These are phyloP conservation scores for Ricordea florida DNA, from an alignment of 92 coral and sea anemone species.

Conservation along the genomic window DNA sequence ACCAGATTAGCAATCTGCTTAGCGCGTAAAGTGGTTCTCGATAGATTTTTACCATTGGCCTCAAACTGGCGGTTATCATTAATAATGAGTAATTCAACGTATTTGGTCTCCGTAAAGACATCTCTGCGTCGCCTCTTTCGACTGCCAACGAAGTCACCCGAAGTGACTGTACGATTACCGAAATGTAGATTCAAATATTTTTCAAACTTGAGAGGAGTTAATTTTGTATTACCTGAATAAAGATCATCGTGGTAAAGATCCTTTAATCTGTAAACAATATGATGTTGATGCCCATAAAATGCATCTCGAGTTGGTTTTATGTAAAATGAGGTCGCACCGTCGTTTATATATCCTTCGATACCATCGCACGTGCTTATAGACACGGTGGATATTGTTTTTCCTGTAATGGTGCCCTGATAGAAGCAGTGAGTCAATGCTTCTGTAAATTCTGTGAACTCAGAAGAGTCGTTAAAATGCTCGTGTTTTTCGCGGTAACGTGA, in stretches of 20 bases:
- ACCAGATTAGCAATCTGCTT: conserved; percentile 61
- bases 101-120: conserved; percentile 24
- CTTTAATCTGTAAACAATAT: conserved; percentile 10
- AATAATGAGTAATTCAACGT: conserved; percentile 25
- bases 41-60: conserved; percentile 27
- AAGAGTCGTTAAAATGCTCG: not conserved
- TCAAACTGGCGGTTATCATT: conserved; percentile 39
- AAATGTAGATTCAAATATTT: not conserved
- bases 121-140: conserved; percentile 4
- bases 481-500: conserved; percentile 11
- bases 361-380: conserved; percentile 72
- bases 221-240: not conserved
- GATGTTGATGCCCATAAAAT: not conserved
- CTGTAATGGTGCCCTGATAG: conserved; percentile 61
- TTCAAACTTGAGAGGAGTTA: not conserved
- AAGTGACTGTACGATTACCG: not conserved
- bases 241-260: not conserved
- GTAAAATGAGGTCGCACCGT: conserved; percentile 15
- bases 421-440: conserved; percentile 36
- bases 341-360: conserved; percentile 35
- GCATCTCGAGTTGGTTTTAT: conserved; percentile 6
- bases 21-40: conserved; percentile 35
- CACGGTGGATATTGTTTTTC: conserved; percentile 51
- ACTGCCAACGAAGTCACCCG: not conserved
- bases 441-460: not conserved